Base-by-base conservation (phyloP, 2,888 invertebrate genomes). In the Noctua comes region DNA sequence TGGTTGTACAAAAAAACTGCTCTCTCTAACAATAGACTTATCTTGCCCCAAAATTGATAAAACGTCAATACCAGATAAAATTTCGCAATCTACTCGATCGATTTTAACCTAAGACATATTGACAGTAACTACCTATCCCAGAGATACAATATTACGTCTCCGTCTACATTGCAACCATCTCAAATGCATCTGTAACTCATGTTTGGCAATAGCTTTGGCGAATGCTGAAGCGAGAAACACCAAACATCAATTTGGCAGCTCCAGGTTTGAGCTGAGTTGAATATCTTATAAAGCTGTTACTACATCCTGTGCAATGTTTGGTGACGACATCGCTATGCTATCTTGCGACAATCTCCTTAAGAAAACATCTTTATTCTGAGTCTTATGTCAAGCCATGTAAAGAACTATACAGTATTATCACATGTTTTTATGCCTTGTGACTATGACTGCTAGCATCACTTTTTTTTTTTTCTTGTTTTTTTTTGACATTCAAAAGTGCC, bases 241-340 rank as follows among this genome's bases (percentile, higher is more conserved):
- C 68, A 80, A 84, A 84, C 68, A 68, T 62, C 36, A 80, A 84
- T 84, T 79, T 59, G 43, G 62, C 4, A 51, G 64, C 27, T 48
- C 31, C 68, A 21, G 40, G 57, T 78, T 72, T 27, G 54, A 64
- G 27, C n/a, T 16, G 8, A 51, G 43, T 54, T 69, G 36, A 71
- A 70, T 71, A 71, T 54, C 1, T 71, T 40, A 70, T 80, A 40
- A 46, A 57, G 27, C 27, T 24, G 27, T 62, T 64, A 21, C 36
- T 72, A 72, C 18, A 31, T 18, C 1, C 31, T 65, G 6, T 31
- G 43, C 59, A 68, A 21, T 62, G 21, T 68, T 68, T 16, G 1
- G 31, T n/a, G 36, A 36, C 11, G 36, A 66, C 16, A 66, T 66
- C 18, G 43, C 43, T 66, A 6, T 65, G n/a, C 2, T 40, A 7